These are phyloP conservation scores for Oeneis ivallda DNA, from an alignment of 2,888 invertebrate genomes.

Conservation along the genomic window DNA sequence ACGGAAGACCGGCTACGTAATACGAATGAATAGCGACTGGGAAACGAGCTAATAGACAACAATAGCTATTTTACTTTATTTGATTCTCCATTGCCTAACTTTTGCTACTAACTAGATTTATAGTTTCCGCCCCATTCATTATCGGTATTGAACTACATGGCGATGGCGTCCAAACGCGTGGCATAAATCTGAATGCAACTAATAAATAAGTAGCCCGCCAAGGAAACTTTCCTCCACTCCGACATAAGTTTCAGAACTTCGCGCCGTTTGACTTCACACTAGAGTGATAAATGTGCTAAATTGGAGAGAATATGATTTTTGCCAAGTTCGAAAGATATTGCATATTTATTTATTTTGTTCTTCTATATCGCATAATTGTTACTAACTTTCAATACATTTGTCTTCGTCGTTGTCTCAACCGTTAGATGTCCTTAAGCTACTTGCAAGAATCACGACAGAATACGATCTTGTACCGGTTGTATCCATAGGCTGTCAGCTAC, in stretches of 20 bases:
- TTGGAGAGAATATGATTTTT: slow-evolving; percentile 27
- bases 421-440: too few relatives aligned
- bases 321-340: slow-evolving; percentile 11
- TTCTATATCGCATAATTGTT: too few relatives aligned
- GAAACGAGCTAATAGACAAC: slow-evolving; percentile 61
- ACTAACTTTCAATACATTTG: too few relatives aligned
- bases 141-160: slow-evolving; percentile 69
- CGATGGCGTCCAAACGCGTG: slow-evolving; percentile 48
- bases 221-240: slow-evolving; percentile 62
- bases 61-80: slow-evolving; percentile 66
- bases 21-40: slow-evolving; percentile 49
- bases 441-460: too few relatives aligned
- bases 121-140: slow-evolving; percentile 81
- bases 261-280: slow-evolving; percentile 38
- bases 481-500: too few relatives aligned
- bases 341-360: background rate
- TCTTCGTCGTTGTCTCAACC: too few relatives aligned
- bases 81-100: slow-evolving; percentile 72
- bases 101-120: slow-evolving; percentile 77
- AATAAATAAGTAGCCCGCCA: slow-evolving; percentile 64
- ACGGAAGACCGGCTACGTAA: slow-evolving; percentile 59
- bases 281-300: slow-evolving; percentile 36
- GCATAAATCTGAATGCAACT: slow-evolving; percentile 80
- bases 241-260: slow-evolving; percentile 59
- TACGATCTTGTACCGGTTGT: too few relatives aligned